Evolutionary conservation across 2,888 invertebrate genomes (phyloP), one percentile per base, ranked within the genome.

Genomic region (Zootermopsis nevadensis): DNA sequence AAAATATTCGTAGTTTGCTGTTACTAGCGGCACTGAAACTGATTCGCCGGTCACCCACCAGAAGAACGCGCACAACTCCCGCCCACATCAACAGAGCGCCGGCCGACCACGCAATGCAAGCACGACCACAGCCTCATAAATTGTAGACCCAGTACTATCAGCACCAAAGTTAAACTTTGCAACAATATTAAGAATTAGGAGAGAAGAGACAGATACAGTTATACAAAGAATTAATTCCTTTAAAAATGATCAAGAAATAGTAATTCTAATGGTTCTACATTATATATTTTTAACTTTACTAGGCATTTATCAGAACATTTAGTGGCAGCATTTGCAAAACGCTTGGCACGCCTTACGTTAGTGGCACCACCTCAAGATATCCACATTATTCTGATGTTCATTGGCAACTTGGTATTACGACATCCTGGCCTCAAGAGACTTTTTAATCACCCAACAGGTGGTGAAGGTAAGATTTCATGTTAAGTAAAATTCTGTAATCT

Each of bases 261-360:
- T 48, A n/a, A n/a, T n/a, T n/a, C 15, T 48, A 12, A 48, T 48
- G 15, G 3, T 48, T 48, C 48, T 48, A 48, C 48, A 48, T 48
- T 1, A 48, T 19, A 48, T 48, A 48, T 48, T 48, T 19, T 48
- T 48, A 48, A 48, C 15, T 19, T 48, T 48, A 48, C 48, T 89
- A 96, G 96, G 0, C 98, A 99, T 91, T 91, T 99, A 85, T 97
- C 99, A 0, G 96, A 97, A 87, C 93, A 94, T 86, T 89, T 99
- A 86, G 97, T 98, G 12, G 98, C 98, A 0, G 97, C 98, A 2
- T 99, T 99, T 89, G 95, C 94, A 2, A 99, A 99, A 90, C 94
- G 96, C 67, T 89, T 98, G 85, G 94, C 97, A 0, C 93, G 98
- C 7, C 91, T 99, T 84, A 94, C 96, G 30, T 91, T 99, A 83